These are phyloP conservation scores for Anguilla japonica DNA, from an alignment of 2,113 vertebrate species.

Conservation along the genomic window DNA sequence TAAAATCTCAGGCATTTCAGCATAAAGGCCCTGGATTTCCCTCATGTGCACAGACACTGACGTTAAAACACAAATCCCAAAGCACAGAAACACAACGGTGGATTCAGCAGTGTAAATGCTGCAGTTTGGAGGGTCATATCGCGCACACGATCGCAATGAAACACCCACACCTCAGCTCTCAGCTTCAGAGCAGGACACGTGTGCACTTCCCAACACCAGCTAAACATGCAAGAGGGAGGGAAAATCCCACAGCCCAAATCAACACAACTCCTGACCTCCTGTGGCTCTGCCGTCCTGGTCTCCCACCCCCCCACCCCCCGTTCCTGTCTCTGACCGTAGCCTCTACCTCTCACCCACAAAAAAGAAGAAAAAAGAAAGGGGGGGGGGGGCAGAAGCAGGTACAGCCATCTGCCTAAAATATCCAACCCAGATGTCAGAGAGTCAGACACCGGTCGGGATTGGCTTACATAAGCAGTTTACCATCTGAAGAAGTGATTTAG, in stretches of 20 bases:
- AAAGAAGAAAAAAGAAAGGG: conserved; percentile 32
- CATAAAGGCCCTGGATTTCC: too few species aligned
- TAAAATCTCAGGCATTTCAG: too few species aligned
- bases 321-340: conserved; percentile 45
- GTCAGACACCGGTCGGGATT: conserved; percentile 70
- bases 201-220: not conserved
- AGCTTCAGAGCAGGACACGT: not conserved
- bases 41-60: too few species aligned
- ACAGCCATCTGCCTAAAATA: conserved; percentile 75
- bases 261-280: not conserved
- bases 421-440: conserved; percentile 75
- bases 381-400: conserved; percentile 61
- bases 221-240: not conserved
- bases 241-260: not conserved
- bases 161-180: not conserved
- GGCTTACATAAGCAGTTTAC: conserved; percentile 86
- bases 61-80: not conserved
- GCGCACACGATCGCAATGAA: not conserved
- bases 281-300: not conserved
- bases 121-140: not conserved
- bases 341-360: conserved; percentile 45
- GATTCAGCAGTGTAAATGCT: not conserved
- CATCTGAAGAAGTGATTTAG: conserved; percentile 90
- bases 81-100: not conserved
- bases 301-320: conserved; percentile 29